Evolutionary conservation across 2,888 invertebrate species (phyloP).

Genomic region (Harpalus rubripes): DNA sequence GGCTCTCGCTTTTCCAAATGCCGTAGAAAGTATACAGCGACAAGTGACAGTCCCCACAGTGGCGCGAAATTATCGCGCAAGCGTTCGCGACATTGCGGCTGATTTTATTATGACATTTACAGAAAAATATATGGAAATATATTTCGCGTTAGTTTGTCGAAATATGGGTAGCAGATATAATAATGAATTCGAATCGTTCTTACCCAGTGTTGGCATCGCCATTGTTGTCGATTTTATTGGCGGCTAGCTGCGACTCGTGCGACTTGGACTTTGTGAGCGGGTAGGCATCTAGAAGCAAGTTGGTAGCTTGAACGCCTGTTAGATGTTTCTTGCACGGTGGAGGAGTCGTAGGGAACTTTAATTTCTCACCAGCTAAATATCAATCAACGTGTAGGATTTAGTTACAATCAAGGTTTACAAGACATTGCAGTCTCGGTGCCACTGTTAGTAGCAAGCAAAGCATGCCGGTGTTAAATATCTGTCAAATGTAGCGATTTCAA

Average conservation of each 20-base stretch:
- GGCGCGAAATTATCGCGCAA: too few relatives aligned
- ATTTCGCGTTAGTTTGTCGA: too few relatives aligned
- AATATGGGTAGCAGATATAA: not conserved
- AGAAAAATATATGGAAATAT: too few relatives aligned
- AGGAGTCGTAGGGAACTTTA: slow-evolving; percentile 91
- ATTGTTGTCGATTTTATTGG: slow-evolving; percentile 80
- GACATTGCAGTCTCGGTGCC: slow-evolving; percentile 29
- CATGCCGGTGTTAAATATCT: slow-evolving; percentile 27
- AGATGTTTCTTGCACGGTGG: slow-evolving; percentile 87
- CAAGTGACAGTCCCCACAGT: too few relatives aligned
- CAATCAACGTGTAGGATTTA: slow-evolving; percentile 4
- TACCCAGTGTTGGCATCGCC: slow-evolving; percentile 76
- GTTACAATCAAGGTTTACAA: slow-evolving; percentile 33
- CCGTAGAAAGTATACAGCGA: too few relatives aligned
- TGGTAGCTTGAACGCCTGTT: slow-evolving; percentile 73
- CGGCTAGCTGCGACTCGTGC: slow-evolving; percentile 93
- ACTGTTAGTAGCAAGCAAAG: slow-evolving; percentile 50
- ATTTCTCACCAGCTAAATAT: slow-evolving; percentile 69
- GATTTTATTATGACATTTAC: too few relatives aligned
- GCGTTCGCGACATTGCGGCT: too few relatives aligned
- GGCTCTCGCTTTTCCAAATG: too few relatives aligned
- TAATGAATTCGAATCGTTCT: not conserved
- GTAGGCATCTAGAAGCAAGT: slow-evolving; percentile 79
- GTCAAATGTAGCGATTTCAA: not conserved
- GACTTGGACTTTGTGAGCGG: slow-evolving; percentile 94